phyloP scores from a whole-genome alignment of 2,888 invertebrate genomes.

The Lagria hirta region DNA sequence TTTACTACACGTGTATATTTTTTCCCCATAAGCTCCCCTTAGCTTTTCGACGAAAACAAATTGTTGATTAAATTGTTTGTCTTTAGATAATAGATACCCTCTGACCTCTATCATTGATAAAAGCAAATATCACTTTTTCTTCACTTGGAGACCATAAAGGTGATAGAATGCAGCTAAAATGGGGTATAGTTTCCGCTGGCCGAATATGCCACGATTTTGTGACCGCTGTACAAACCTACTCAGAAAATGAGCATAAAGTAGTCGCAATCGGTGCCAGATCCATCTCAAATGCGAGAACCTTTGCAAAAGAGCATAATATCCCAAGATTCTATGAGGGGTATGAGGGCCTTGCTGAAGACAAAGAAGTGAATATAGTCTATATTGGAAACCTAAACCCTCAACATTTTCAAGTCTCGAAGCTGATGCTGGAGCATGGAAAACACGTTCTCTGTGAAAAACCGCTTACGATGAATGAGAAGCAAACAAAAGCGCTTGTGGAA shows the following conservation, averaged over 20 bases:
- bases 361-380: constrained; percentile 84
- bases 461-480: constrained; percentile 75
- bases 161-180: constrained; percentile 64
- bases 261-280: constrained; percentile 79
- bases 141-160: no score
- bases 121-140: no score
- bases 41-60: no score
- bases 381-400: constrained; percentile 75
- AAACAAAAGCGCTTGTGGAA: constrained; percentile 68
- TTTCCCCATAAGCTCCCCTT: no score
- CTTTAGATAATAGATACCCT: no score
- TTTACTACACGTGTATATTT: no score
- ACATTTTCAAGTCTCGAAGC: constrained; percentile 69
- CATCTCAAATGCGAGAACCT: constrained; percentile 68
- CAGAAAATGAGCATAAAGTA: constrained; percentile 68
- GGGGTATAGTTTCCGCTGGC: constrained; percentile 86
- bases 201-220: constrained; percentile 86
- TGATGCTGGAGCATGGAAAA: constrained; percentile 80
- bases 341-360: constrained; percentile 71
- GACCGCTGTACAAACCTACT: constrained; percentile 64
- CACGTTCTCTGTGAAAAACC: constrained; percentile 91
- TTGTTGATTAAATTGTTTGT: no score
- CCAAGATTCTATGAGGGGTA: constrained; percentile 74
- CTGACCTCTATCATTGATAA: no score
- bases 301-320: constrained; percentile 75